Conservation (phyloP, 2,113 vertebrate genomes). For the Nannospalax galili region DNA sequence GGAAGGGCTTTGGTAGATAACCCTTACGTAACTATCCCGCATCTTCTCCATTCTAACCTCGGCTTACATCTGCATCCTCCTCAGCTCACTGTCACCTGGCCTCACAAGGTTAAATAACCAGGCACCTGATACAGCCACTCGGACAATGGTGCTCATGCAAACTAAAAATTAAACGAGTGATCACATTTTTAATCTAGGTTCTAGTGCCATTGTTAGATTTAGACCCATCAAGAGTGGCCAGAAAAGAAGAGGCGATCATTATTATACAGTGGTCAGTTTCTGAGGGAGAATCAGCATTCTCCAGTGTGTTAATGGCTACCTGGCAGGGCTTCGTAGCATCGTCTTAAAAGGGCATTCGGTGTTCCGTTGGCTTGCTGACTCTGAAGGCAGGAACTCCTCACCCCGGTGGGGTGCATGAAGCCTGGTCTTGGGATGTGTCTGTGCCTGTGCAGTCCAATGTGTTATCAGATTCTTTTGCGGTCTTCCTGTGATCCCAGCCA, state of each 20-base stretch:
- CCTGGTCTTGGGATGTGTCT: conserved; percentile 54
- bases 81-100: background rate
- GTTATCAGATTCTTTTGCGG: conserved; percentile 82
- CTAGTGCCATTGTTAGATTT: conserved; percentile 31
- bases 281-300: conserved; percentile 13
- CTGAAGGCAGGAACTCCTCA: conserved; percentile 53
- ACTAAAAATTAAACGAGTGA: background rate
- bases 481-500: conserved; percentile 82
- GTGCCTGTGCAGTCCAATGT: conserved; percentile 58
- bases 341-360: conserved; percentile 41
- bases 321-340: background rate
- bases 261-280: conserved; percentile 23
- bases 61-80: background rate
- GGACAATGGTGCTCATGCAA: background rate
- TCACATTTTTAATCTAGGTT: conserved; percentile 32
- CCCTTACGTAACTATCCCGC: background rate
- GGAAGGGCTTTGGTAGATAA: background rate
- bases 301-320: background rate
- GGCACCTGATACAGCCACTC: background rate
- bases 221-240: background rate
- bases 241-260: background rate
- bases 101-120: background rate
- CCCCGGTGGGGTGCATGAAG: conserved; percentile 59
- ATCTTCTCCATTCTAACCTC: background rate
- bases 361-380: conserved; percentile 14